phyloP scores from a whole-genome alignment of 1,140 invertebrate species.

The Cotesia vestalis region DNA sequence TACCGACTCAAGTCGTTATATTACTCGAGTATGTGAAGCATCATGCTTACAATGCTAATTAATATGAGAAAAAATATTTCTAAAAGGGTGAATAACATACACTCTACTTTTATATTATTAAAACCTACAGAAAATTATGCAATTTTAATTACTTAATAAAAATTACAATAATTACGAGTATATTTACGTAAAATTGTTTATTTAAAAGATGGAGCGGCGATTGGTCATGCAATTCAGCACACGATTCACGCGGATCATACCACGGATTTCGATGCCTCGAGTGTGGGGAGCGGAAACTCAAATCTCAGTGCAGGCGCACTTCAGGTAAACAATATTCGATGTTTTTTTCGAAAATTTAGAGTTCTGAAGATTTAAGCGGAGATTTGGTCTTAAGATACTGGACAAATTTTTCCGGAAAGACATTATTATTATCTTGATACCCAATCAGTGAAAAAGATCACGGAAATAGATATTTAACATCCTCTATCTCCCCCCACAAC shows the following conservation, averaged over 20 bases:
- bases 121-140: not conserved
- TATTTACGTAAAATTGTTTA: slow-evolving; percentile 14
- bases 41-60: slow-evolving; percentile 8
- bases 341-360: too few species aligned
- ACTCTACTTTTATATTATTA: not conserved
- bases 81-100: not conserved
- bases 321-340: slow-evolving; percentile 47
- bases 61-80: not conserved
- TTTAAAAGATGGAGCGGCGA: slow-evolving; percentile 50
- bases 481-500: not conserved
- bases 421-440: too few species aligned
- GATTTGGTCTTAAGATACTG: not conserved
- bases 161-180: not conserved
- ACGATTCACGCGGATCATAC: slow-evolving; percentile 47
- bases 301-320: slow-evolving; percentile 59
- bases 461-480: not conserved
- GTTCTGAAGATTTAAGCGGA: too few species aligned
- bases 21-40: not conserved
- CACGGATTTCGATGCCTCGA: slow-evolving; percentile 55
- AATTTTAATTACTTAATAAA: not conserved
- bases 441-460: not conserved
- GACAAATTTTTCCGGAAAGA: too few species aligned
- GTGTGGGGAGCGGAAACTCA: slow-evolving; percentile 59
- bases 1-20: not conserved
- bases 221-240: slow-evolving; percentile 47